Evolutionary conservation across 2,113 vertebrate genomes (phyloP).

Genomic region (Proteles cristata): DNA sequence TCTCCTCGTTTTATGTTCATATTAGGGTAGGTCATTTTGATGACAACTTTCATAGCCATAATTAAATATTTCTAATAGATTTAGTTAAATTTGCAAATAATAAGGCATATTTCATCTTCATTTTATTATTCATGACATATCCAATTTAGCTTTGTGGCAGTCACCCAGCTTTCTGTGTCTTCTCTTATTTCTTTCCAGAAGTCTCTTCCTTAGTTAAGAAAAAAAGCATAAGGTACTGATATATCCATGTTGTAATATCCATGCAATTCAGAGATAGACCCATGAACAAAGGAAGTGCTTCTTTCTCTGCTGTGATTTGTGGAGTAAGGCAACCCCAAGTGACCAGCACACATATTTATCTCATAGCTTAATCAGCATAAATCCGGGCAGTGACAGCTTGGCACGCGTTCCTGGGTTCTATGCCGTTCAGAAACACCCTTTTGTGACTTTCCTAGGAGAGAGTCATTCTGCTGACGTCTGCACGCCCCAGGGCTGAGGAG

Average conservation of each 20-base stretch:
- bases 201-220: conserved; percentile 18
- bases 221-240: background rate
- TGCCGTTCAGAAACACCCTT: background rate
- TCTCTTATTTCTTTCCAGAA: conserved; percentile 14
- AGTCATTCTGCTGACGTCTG: background rate
- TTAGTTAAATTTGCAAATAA: conserved; percentile 71
- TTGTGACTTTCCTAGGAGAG: no score
- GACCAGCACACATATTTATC: background rate
- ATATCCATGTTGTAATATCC: background rate
- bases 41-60: conserved; percentile 75
- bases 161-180: background rate
- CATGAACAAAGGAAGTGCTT: background rate
- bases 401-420: background rate
- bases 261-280: background rate
- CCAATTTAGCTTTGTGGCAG: conserved; percentile 49
- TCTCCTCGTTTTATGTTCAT: conserved; percentile 70
- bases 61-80: conserved; percentile 76
- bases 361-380: background rate
- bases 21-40: conserved; percentile 61
- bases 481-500: background rate
- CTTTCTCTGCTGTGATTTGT: background rate
- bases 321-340: background rate
- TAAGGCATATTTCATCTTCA: conserved; percentile 58
- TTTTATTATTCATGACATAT: conserved; percentile 64
- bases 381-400: background rate